Conservation (phyloP, 2,113 vertebrate genomes). For the Vanacampus margaritifer region DNA sequence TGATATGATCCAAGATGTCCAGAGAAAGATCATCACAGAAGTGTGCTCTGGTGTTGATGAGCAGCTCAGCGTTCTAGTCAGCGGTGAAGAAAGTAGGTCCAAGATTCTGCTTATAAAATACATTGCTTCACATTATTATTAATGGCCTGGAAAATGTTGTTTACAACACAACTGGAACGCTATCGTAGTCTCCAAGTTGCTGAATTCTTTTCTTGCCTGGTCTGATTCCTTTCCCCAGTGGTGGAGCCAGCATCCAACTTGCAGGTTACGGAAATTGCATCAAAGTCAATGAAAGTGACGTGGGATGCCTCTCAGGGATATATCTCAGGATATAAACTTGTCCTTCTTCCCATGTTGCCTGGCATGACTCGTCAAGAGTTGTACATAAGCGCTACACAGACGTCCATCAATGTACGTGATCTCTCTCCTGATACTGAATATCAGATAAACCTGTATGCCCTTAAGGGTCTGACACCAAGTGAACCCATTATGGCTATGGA, state of each 20-base stretch:
- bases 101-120: not conserved
- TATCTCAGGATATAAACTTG: conserved; percentile 89
- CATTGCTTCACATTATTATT: not conserved
- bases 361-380: conserved; percentile 86
- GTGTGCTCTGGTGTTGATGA: conserved; percentile 94
- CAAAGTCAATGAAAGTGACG: conserved; percentile 88
- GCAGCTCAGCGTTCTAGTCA: conserved; percentile 83
- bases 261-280: conserved; percentile 84
- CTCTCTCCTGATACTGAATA: conserved; percentile 92
- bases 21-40: conserved; percentile 87
- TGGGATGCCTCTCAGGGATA: conserved; percentile 85
- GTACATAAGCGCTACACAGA: conserved; percentile 84
- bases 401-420: conserved; percentile 85
- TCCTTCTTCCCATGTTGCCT: conserved; percentile 83
- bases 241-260: conserved; percentile 87
- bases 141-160: not conserved
- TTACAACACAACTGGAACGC: not conserved
- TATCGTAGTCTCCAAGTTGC: not conserved
- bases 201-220: not conserved
- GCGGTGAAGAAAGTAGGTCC: conserved; percentile 89
- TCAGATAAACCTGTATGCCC: conserved; percentile 87
- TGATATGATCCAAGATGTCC: conserved; percentile 87
- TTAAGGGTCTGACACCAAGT: conserved; percentile 88
- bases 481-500: conserved; percentile 84
- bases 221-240: conserved; percentile 69